These are phyloP conservation scores for Colossoma macropomum DNA, from an alignment of 2,113 vertebrate species.

Conservation along the genomic window DNA sequence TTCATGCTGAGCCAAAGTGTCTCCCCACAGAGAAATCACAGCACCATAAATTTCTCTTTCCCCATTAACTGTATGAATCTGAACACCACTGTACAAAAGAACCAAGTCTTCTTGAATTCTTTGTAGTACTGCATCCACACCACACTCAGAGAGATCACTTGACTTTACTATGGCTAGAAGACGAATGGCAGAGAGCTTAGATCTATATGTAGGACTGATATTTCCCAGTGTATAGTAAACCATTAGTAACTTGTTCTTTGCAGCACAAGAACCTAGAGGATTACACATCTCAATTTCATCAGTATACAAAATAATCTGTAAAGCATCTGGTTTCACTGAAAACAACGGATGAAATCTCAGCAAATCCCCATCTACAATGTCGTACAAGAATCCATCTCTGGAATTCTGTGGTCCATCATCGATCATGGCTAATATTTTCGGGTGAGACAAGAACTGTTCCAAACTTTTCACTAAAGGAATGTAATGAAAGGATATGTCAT, in stretches of 20 bases:
- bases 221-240: constrained; percentile 49
- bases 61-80: constrained; percentile 26
- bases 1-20: constrained; percentile 48
- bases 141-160: neutral
- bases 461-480: too few relatives aligned
- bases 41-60: constrained; percentile 37
- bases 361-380: constrained; percentile 38
- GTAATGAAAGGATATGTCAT: too few relatives aligned
- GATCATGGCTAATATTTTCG: constrained; percentile 28
- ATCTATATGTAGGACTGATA: constrained; percentile 45
- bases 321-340: constrained; percentile 32
- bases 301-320: constrained; percentile 45
- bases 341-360: constrained; percentile 39
- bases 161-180: constrained; percentile 22
- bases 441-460: constrained; percentile 32
- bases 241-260: constrained; percentile 40
- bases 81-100: constrained; percentile 33
- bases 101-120: constrained; percentile 4
- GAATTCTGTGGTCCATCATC: constrained; percentile 30
- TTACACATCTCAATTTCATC: constrained; percentile 52
- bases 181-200: constrained; percentile 38
- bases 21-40: constrained; percentile 39
- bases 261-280: constrained; percentile 32
- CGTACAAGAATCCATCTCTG: constrained; percentile 46
- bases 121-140: neutral